A percentile compares a stretch with the other conserved stretches of the same genome.
These are phyloP conservation scores for Neodiprion fabricii DNA, from an alignment of 1,140 invertebrate species.

Conservation along the genomic window DNA sequence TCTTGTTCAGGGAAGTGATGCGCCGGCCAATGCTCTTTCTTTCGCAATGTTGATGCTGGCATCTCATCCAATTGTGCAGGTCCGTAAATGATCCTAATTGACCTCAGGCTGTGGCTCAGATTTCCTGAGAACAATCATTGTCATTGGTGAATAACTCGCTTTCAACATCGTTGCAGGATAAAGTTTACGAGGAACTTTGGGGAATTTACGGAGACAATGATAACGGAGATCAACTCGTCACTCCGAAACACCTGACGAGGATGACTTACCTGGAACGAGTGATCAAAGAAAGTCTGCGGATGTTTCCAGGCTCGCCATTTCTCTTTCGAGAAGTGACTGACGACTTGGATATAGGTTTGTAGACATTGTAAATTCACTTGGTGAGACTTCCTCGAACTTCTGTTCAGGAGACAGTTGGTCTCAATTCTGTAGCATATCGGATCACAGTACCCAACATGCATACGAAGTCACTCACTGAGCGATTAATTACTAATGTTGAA, in stretches of 20 bases:
- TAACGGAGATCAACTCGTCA: slow-evolving; percentile 34
- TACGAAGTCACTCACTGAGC: not conserved
- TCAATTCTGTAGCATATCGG: not conserved
- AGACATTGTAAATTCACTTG: not conserved
- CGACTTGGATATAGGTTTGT: slow-evolving; percentile 45
- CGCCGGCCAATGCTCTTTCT: slow-evolving; percentile 68
- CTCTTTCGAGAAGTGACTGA: slow-evolving; percentile 58
- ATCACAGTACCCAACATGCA: too few relatives aligned
- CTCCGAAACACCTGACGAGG: slow-evolving; percentile 63
- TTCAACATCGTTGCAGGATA: slow-evolving; percentile 58
- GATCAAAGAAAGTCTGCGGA: slow-evolving; percentile 69
- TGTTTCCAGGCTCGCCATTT: slow-evolving; percentile 69
- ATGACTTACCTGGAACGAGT: slow-evolving; percentile 70
- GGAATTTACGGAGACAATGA: slow-evolving; percentile 55
- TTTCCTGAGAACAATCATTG: not conserved
- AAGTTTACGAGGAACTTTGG: slow-evolving; percentile 66
- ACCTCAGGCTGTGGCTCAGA: not conserved
- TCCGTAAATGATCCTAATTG: slow-evolving; percentile 22
- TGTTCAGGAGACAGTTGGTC: not conserved
- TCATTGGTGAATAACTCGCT: too few relatives aligned
- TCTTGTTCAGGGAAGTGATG: slow-evolving; percentile 73
- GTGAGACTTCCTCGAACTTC: not conserved
- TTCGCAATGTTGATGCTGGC: slow-evolving; percentile 70
- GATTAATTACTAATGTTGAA: slow-evolving; percentile 5
- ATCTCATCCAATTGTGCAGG: slow-evolving; percentile 67